Conservation (phyloP, 2,113 vertebrate species). For the Cygnus buccinator region DNA sequence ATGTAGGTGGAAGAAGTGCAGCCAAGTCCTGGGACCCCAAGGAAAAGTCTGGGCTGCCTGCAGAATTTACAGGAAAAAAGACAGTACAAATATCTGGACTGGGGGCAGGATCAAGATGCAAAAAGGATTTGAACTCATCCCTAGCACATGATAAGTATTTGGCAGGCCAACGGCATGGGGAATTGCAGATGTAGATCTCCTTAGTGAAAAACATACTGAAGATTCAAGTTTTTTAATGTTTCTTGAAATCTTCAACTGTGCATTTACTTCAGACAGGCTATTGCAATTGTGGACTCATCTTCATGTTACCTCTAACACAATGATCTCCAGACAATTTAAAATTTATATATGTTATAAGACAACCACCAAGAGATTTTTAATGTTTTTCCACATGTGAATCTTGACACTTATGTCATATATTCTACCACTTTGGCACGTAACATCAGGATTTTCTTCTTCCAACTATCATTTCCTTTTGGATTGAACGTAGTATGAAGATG, state of each 20-base stretch:
- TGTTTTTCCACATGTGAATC: slow-evolving; percentile 23
- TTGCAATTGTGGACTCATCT: not conserved
- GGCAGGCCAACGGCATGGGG: slow-evolving; percentile 22
- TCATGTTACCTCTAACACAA: not conserved
- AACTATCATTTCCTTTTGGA: slow-evolving; percentile 65
- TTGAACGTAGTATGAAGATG: slow-evolving; percentile 16
- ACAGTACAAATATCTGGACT: slow-evolving; percentile 26
- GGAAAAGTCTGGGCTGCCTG: slow-evolving; percentile 43
- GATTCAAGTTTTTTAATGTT: not conserved
- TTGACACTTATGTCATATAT: slow-evolving; percentile 17
- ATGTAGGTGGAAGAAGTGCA: slow-evolving; percentile 48
- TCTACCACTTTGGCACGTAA: slow-evolving; percentile 25
- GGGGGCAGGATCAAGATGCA: slow-evolving; percentile 35
- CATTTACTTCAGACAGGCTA: not conserved
- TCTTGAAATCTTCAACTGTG: not conserved
- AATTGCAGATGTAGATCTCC: slow-evolving; percentile 52
- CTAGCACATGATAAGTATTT: slow-evolving; percentile 48
- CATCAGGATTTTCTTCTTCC: not conserved
- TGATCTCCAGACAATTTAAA: not conserved
- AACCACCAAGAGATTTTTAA: not conserved
- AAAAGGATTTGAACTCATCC: slow-evolving; percentile 50
- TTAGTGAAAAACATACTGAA: slow-evolving; percentile 26
- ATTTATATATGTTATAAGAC: not conserved
- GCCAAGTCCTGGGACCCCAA: slow-evolving; percentile 51
- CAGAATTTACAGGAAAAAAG: slow-evolving; percentile 55